Base-by-base conservation (phyloP, 2,797 vertebrate genomes). In the Tapirus indicus region DNA sequence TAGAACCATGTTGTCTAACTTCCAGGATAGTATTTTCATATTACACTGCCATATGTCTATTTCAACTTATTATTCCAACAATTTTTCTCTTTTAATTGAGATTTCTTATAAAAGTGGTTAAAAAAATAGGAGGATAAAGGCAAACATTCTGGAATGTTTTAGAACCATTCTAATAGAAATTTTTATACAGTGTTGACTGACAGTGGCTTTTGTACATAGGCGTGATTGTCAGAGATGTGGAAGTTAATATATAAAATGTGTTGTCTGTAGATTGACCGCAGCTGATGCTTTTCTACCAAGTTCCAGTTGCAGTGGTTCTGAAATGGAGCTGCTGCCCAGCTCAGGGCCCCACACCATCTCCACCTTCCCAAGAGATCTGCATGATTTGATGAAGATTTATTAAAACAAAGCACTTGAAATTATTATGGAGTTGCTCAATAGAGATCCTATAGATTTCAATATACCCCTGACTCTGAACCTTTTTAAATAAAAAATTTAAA, bases 361-460 rank as follows among this genome's bases (percentile, higher is more conserved):
- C 4, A 14, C 21, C 68, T 95, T 96, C 84, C 64, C 80, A 74
- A 49, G 49, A 95, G 83, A 72, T 18, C 44, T 29, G 38, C 47
- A 75, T 72, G 88, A 95, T 94, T 95, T 94, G 75, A 97, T 95
- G 92, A 97, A 66, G 90, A 92, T 92, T 93, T 98, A 95, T 89
- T 96, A 96, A 97, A 93, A 95, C 84, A 96, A 94, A 95, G 68
- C 38, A 77, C 56, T 97, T 96, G 74, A 92, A 96, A 94, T 96
- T 69, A 91, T 92, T 96, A 64, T 79, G 32, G 75, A 90, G 47
- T 18, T 69, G 17, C 0, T 83, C 27, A 32, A 27, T 54, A 20
- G 23, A 79, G 79, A 83, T 62, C 6, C 32, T 47, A 14, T 71
- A 71, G 25, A 79, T 92, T 90, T 87, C 62, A 79, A n/a, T 23